Conservation (phyloP, 1,140 invertebrate genomes). For the Lycorma delicatula region DNA sequence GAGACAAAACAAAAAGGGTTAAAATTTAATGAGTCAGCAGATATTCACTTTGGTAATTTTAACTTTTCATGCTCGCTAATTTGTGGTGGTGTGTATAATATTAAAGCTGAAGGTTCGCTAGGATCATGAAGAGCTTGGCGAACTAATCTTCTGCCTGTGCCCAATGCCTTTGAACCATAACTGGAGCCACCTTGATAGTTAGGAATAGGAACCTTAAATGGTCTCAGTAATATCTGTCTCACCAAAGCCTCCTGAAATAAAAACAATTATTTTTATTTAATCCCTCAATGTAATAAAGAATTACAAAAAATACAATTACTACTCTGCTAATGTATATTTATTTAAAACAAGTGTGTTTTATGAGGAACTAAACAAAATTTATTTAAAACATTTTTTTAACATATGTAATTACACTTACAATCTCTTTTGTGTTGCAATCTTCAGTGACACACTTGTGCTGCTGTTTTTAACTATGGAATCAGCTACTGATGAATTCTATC, state of each 20-base stretch:
- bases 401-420: no score
- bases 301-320: no score
- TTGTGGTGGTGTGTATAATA: slow-evolving; percentile 79
- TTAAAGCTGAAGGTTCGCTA: slow-evolving; percentile 82
- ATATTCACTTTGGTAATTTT: slow-evolving; percentile 56
- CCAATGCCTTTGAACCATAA: slow-evolving; percentile 64
- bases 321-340: no score
- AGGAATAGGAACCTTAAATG: slow-evolving; percentile 90
- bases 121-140: slow-evolving; percentile 85
- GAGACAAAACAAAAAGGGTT: neutral
- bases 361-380: no score
- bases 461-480: no score
- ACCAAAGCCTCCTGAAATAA: slow-evolving; percentile 65
- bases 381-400: no score
- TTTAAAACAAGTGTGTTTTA: no score
- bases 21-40: neutral
- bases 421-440: no score
- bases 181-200: slow-evolving; percentile 66
- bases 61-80: slow-evolving; percentile 76
- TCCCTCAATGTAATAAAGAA: no score
- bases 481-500: no score
- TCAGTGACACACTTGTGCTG: no score
- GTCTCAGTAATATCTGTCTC: slow-evolving; percentile 70
- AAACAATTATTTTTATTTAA: slow-evolving; percentile 26
- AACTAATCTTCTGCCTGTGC: slow-evolving; percentile 57